Evolutionary conservation across 2,797 vertebrate genomes (phyloP).

Genomic region (Lutjanus campechanus): DNA sequence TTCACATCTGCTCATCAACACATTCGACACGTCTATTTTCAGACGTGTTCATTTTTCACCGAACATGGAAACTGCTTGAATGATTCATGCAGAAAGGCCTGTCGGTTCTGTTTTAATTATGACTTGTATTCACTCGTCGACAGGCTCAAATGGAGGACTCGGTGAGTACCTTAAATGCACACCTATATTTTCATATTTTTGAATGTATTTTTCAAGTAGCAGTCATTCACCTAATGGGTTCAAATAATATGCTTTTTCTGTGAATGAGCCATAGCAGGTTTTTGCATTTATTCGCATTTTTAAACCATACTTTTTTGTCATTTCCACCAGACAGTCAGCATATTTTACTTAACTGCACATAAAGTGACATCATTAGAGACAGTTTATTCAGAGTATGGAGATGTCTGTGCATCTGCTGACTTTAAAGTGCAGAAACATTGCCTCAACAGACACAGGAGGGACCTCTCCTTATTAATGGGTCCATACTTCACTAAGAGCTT

Average conservation of each 20-base stretch:
- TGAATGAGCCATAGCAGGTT: neutral
- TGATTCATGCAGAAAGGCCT: constrained; percentile 41
- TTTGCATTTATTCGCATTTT: neutral
- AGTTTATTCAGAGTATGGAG: neutral
- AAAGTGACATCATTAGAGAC: neutral
- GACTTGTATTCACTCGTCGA: constrained; percentile 30
- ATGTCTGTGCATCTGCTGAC: constrained; percentile 8
- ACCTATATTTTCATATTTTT: neutral
- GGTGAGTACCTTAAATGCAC: neutral
- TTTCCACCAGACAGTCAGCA: neutral
- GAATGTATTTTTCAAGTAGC: neutral
- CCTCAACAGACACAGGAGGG: neutral
- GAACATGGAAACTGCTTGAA: constrained; percentile 41
- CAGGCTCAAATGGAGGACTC: neutral
- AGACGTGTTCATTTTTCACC: constrained; percentile 52
- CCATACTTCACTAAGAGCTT: neutral
- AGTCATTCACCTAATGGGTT: neutral
- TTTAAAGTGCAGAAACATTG: neutral
- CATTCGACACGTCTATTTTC: constrained; percentile 57
- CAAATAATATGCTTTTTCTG: neutral
- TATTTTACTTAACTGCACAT: neutral
- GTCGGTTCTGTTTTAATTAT: constrained; percentile 45
- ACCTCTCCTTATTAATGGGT: neutral
- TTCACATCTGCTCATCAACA: constrained; percentile 72
- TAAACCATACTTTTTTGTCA: neutral